A percentile compares a stretch with the other conserved stretches of the same genome.
Evolutionary conservation across 2,888 invertebrate genomes (phyloP).

Genomic region (Omphaloscelis lunosa): DNA sequence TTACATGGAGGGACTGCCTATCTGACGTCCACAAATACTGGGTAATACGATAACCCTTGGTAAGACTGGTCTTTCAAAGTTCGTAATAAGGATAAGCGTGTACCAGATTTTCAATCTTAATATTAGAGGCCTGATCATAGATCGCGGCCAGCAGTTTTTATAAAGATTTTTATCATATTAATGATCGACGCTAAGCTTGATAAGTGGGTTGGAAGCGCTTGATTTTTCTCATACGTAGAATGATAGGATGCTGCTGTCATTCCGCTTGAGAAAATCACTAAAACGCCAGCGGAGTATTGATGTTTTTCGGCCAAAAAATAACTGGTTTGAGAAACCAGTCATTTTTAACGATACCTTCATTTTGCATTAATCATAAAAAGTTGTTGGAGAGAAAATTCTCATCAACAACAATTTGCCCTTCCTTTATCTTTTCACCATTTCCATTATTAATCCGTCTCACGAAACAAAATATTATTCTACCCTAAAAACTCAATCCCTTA

Average conservation of each 20-base stretch:
- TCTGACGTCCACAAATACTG: too few relatives aligned
- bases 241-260: too few relatives aligned
- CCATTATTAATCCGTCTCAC: conserved; percentile 24
- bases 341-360: not conserved
- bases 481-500: conserved; percentile 20
- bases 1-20: too few relatives aligned
- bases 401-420: conserved; percentile 2
- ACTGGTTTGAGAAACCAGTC: not conserved
- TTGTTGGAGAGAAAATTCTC: not conserved
- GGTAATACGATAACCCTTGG: too few relatives aligned
- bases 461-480: conserved; percentile 22
- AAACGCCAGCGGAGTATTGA: not conserved
- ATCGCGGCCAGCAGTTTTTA: not conserved
- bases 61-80: too few relatives aligned
- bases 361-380: not conserved
- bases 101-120: not conserved
- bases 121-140: not conserved
- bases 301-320: not conserved
- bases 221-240: not conserved
- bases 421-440: not conserved
- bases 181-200: not conserved
- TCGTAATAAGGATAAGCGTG: not conserved
- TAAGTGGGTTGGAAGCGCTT: too few relatives aligned
- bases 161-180: not conserved
- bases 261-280: too few relatives aligned